A percentile compares a stretch with the other conserved stretches of the same genome.
Evolutionary conservation across 2,797 vertebrate species (phyloP).

Genomic region (Otolemur crassicaudatus): DNA sequence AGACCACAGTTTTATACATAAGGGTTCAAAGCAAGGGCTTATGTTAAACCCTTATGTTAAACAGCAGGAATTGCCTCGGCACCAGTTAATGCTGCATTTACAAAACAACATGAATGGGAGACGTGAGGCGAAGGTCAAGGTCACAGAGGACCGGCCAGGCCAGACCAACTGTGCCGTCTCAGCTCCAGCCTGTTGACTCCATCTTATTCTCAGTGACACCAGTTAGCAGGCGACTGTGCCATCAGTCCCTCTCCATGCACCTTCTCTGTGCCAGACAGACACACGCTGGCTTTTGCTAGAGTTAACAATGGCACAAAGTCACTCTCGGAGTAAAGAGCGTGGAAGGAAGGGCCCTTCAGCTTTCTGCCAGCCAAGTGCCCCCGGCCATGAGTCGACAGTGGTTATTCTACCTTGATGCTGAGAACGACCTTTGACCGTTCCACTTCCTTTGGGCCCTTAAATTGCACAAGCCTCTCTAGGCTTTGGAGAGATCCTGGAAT

Average conservation of each 20-base stretch:
- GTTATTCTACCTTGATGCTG: background rate
- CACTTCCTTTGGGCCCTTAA: background rate
- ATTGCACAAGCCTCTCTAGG: background rate
- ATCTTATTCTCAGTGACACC: background rate
- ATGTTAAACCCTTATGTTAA: too few species aligned
- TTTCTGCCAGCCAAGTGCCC: background rate
- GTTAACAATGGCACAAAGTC: background rate
- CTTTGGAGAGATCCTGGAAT: background rate
- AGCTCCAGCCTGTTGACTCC: too few species aligned
- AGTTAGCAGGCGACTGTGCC: background rate
- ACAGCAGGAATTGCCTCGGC: too few species aligned
- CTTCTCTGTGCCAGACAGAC: background rate
- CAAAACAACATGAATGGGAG: too few species aligned
- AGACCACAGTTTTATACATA: too few species aligned
- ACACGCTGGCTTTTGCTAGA: background rate
- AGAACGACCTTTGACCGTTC: background rate
- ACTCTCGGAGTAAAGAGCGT: background rate
- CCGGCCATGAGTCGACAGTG: rapidly evolving
- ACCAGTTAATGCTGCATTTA: too few species aligned
- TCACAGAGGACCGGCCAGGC: too few species aligned
- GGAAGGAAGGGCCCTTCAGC: background rate
- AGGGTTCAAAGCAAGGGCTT: too few species aligned
- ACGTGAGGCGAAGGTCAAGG: too few species aligned
- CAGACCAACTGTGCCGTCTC: too few species aligned
- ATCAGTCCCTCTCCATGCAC: background rate